Percentiles rank a stretch among this genome's conserved stretches.
Conservation (phyloP, 2,113 vertebrate species). For the Bambusicola thoracicus region DNA sequence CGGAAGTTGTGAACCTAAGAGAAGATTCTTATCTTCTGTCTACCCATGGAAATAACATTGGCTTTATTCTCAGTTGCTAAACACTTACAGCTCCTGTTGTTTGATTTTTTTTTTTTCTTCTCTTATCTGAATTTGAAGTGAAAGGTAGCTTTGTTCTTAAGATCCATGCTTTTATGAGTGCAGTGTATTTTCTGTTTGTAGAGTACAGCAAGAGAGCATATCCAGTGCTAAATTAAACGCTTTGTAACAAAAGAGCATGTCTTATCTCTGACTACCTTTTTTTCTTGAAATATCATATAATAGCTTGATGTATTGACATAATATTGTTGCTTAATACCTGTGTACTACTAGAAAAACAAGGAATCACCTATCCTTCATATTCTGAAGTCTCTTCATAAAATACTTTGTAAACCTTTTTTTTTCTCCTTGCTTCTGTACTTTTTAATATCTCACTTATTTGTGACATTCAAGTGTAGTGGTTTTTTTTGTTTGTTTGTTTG, state of each 20-base stretch:
- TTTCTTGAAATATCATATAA: background rate
- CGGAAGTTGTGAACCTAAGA: background rate
- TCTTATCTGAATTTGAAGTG: background rate
- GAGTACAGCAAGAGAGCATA: background rate
- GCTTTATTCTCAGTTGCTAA: background rate
- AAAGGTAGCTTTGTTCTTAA: background rate
- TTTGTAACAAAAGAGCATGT: background rate
- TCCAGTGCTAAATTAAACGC: background rate
- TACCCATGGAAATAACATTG: background rate
- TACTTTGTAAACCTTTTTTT: background rate
- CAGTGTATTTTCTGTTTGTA: background rate
- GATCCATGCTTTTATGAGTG: background rate
- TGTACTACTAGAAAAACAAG: background rate
- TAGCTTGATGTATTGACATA: background rate
- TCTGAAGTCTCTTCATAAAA: background rate
- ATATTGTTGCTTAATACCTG: background rate
- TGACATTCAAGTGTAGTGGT: too few species aligned
- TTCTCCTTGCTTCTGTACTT: background rate
- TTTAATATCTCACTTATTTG: background rate
- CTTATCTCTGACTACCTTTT: background rate
- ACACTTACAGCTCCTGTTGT: background rate
- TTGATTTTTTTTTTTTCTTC: background rate
- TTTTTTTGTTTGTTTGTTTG: background rate
- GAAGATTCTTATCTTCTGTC: background rate
- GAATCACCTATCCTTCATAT: background rate